Evolutionary conservation across 2,113 vertebrate genomes (phyloP), one percentile per base, ranked within the genome.

Genomic region (Caranx melampygus): DNA sequence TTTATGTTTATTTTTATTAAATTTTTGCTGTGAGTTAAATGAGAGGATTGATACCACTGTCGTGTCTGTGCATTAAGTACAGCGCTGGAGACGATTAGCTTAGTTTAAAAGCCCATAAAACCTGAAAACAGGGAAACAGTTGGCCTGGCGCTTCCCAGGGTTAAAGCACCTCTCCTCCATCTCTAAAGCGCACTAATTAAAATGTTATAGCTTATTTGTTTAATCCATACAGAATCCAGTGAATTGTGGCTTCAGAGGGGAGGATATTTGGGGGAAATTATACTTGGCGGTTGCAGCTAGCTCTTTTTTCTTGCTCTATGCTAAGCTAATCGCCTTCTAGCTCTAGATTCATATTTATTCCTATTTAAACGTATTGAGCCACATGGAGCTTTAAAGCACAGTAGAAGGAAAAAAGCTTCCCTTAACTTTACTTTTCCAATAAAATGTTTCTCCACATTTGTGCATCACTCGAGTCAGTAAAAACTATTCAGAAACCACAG

Each of bases 101-200:
- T n/a, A 45, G 62, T 64, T 64, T 21, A 44, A 44, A 64, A 64
- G 37, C n/a, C 13, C 52, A 54, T 21, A 54, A 54, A 54, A 10
- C 52, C 52, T 26, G n/a, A 10, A 21, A 20, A 10, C 8, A 1
- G 20, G 20, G 37, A 44, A 64, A 64, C 40, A 65, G 62, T 42
- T 45, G 42, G 40, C 18, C 58, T 26, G 35, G 7, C 61, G 33
- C 6, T 52, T 8, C 14, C 55, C 21, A 58, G 15, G 6, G 31
- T 16, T 59, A 33, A 59, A 59, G 8, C 15, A 12, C 44, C 14
- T 3, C 44, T 34, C 26, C 14, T 33, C 21, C 13, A 21, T 12
- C 33, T 7, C 47, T 51, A 52, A 18, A 18, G 26, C 21, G 18
- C 16, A 12, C 15, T n/a, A 3, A 52, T 35, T 52, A 35, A 52